These are phyloP conservation scores for Drosophila antonietae DNA, from an alignment of 2,888 invertebrate genomes.

Conservation along the genomic window DNA sequence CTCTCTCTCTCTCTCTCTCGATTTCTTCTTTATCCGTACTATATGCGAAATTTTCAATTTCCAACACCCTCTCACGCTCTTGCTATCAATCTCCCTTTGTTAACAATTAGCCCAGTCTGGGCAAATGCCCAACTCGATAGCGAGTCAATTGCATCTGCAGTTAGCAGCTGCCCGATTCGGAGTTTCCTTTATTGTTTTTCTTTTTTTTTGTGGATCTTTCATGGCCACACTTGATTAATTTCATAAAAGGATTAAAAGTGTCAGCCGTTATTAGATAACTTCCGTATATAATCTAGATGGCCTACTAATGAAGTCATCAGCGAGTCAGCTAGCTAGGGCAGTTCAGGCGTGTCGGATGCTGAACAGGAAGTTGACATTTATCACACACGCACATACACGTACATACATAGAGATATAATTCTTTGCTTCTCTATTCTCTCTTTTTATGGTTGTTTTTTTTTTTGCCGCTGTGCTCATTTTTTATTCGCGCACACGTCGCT, in stretches of 20 bases:
- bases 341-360: conserved; percentile 72
- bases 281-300: conserved; percentile 67
- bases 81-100: neutral
- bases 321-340: conserved; percentile 20
- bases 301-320: conserved; percentile 67
- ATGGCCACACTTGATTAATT: conserved; percentile 79
- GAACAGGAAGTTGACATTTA: conserved; percentile 83
- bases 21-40: neutral
- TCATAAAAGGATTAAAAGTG: conserved; percentile 74
- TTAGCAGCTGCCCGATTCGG: conserved; percentile 40
- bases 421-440: conserved; percentile 27
- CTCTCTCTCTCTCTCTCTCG: neutral
- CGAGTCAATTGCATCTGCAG: conserved; percentile 39
- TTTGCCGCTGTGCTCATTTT: conserved; percentile 44
- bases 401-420: conserved; percentile 11
- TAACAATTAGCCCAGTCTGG: conserved; percentile 17
- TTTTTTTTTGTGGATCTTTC: conserved; percentile 38
- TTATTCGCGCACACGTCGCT: conserved; percentile 69
- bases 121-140: neutral
- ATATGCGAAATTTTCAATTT: too few relatives aligned
- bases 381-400: conserved; percentile 56
- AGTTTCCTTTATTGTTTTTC: conserved; percentile 3
- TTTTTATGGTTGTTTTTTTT: conserved; percentile 46
- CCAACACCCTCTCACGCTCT: conserved; percentile 3
- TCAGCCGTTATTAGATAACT: conserved; percentile 67